phyloP scores from a whole-genome alignment of 1,140 invertebrate species.

The Cydia strobilella region DNA sequence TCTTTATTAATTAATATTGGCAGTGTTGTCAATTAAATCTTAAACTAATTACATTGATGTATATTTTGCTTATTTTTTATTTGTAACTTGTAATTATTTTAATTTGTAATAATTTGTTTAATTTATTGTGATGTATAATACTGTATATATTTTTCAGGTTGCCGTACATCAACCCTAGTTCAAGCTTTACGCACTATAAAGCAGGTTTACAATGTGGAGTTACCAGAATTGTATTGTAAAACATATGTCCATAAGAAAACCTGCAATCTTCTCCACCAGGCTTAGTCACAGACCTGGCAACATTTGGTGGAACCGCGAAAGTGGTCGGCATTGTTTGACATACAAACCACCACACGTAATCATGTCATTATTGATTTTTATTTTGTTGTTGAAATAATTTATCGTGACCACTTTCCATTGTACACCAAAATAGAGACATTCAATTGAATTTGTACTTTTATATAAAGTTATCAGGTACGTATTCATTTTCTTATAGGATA shows the following conservation, averaged over 20 bases:
- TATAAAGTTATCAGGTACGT: conserved; percentile 1
- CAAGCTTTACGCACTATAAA: too few species aligned
- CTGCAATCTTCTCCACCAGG: not conserved
- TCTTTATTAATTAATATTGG: too few species aligned
- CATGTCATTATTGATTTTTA: conserved; percentile 26
- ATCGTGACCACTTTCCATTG: conserved; percentile 18
- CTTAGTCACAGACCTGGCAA: not conserved
- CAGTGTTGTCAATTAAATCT: too few species aligned
- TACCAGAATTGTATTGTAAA: too few species aligned
- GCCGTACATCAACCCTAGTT: too few species aligned
- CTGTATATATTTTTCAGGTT: too few species aligned
- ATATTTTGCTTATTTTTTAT: too few species aligned
- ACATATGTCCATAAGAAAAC: not conserved
- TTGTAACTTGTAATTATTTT: too few species aligned
- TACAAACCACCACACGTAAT: conserved; percentile 18
- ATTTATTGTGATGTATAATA: too few species aligned
- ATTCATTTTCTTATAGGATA: not conserved
- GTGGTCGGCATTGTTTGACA: conserved; percentile 27
- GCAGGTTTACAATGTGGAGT: too few species aligned
- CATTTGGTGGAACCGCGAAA: conserved; percentile 22
- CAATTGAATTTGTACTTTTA: not conserved
- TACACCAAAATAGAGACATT: conserved; percentile 20
- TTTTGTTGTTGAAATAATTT: conserved; percentile 11
- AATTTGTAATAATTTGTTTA: too few species aligned
- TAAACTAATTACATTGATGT: too few species aligned